Percentiles rank a stretch among this genome's conserved stretches.
phyloP scores from a whole-genome alignment of 2,888 invertebrate genomes.

The Chrysomela aeneicollis region DNA sequence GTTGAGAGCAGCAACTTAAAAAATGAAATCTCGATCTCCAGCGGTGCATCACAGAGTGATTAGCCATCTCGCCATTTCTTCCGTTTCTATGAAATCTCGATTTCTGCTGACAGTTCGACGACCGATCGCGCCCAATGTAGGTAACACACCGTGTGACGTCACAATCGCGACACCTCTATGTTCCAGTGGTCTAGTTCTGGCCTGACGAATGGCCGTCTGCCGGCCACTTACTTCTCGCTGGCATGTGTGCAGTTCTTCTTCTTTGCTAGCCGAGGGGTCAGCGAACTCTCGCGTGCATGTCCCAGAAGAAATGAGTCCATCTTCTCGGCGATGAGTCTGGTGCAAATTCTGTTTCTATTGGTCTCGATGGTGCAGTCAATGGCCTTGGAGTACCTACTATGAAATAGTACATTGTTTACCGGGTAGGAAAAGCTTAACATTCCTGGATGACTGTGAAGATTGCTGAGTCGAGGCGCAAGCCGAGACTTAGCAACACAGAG shows the following conservation, averaged over 20 bases:
- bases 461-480: too few species aligned
- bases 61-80: neutral
- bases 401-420: too few species aligned
- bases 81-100: conserved; percentile 28
- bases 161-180: conserved; percentile 61
- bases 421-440: too few species aligned
- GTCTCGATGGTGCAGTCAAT: conserved; percentile 39
- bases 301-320: conserved; percentile 55
- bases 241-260: conserved; percentile 39
- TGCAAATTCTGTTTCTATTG: conserved; percentile 46
- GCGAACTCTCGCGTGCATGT: conserved; percentile 46
- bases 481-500: too few species aligned
- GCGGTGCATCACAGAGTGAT: neutral
- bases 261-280: conserved; percentile 39
- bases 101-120: conserved; percentile 38
- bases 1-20: too few species aligned
- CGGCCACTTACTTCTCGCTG: conserved; percentile 43
- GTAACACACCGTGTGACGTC: conserved; percentile 60
- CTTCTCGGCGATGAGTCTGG: conserved; percentile 43
- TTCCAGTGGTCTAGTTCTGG: conserved; percentile 59
- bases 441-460: too few species aligned
- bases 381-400: conserved; percentile 3
- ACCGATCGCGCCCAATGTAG: conserved; percentile 42
- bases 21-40: neutral
- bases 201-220: conserved; percentile 47